Base-by-base conservation (phyloP, 2,113 vertebrate genomes). In the Spilogale gracilis region DNA sequence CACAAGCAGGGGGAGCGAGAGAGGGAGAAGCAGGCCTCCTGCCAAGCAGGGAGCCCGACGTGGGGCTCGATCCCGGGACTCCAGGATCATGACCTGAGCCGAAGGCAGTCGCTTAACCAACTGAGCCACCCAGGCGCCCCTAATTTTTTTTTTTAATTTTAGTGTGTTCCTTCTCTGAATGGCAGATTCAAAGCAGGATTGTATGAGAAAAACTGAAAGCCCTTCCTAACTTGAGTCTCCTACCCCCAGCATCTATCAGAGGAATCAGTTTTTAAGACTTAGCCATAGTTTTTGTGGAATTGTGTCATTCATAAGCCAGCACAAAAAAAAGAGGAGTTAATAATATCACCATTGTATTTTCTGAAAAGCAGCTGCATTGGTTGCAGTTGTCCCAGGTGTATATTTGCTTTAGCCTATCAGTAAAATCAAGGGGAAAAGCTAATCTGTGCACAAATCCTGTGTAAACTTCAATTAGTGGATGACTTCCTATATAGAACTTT, bases 191-290 rank as follows among this genome's bases (percentile, higher is more conserved):
- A 81, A 94, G 50, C 48, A 96, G 63, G 17, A 60, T 91, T 69
- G 30, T 91, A 18, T 60, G 48, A 94, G 50, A 93, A 65, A 80
- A 95, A 93, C 32, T 60, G 30, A 96, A 90, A 95, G 79, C 61
- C 58, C 8, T 0, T 94, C 23, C 80, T 79, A 52, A 87, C 45
- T 87, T 83, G 54, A 82, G 32, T 95, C 50, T 76, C 23, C 48
- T 74, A 38, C 3, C 2, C 38, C 13, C 56, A 74, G 0, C 1
- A 2, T 5, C 21, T 92, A 3, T 82, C 43, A 84, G 50, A 91
- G 95, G 38, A 76, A 17, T 93, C 16, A 43, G 27, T 60, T 79
- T 91, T 93, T 89, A 89, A 96, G 69, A 67, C 21, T 93, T 80
- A 84, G 27, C 56, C 76, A 74, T 14, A 74, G 30, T 71, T 78